phyloP scores from a whole-genome alignment of 1,140 invertebrate genomes.

The Pissodes strobi region DNA sequence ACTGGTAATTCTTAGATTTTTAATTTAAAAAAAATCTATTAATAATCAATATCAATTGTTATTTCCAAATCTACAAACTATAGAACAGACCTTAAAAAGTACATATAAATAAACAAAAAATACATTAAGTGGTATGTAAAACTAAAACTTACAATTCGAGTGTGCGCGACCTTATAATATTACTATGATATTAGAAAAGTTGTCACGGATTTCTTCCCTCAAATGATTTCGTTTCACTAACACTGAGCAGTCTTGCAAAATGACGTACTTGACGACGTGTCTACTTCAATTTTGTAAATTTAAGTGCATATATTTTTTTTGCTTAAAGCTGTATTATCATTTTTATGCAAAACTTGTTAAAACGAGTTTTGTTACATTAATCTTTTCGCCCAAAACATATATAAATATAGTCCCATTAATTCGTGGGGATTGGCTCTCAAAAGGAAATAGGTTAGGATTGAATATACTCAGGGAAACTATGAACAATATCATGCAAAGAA shows the following conservation, averaged over 20 bases:
- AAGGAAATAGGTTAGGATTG: no score
- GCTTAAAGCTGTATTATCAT: no score
- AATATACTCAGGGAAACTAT: no score
- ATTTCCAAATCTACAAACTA: constrained; percentile 37
- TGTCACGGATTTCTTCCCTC: constrained; percentile 39
- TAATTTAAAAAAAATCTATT: constrained; percentile 36
- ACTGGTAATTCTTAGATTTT: constrained; percentile 33
- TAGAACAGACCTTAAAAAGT: constrained; percentile 42
- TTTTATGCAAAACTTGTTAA: no score
- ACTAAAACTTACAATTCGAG: constrained; percentile 23
- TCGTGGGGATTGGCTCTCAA: no score
- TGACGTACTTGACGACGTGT: background rate
- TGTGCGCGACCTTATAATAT: constrained; percentile 29
- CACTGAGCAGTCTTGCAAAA: constrained; percentile 41
- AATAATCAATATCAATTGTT: constrained; percentile 36
- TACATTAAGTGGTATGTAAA: constrained; percentile 20
- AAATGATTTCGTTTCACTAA: constrained; percentile 36
- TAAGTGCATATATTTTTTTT: no score
- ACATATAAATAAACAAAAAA: constrained; percentile 39
- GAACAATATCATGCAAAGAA: no score
- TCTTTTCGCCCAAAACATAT: background rate
- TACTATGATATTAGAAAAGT: constrained; percentile 50
- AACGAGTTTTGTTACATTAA: no score
- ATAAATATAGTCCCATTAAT: background rate
- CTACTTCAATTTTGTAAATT: background rate